Percentiles rank a stretch among this genome's conserved stretches.
Evolutionary conservation across 1,140 invertebrate species (phyloP).

Genomic region (Papilio polyxenes): DNA sequence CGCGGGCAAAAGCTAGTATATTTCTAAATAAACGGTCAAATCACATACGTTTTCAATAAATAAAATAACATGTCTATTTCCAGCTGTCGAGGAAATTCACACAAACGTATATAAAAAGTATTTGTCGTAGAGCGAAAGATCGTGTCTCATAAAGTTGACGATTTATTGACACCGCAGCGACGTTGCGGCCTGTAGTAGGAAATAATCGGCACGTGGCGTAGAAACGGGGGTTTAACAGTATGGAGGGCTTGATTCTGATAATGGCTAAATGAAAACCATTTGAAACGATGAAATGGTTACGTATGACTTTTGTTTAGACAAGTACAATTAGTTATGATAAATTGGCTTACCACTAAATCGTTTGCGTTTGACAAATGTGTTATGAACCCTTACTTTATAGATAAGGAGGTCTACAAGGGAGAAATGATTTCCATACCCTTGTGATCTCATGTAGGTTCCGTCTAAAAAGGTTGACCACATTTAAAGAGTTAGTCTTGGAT

Average conservation of each 20-base stretch:
- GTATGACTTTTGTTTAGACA: background rate
- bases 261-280: background rate
- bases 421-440: too few species aligned
- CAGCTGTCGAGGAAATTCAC: background rate
- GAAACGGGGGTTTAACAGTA: background rate
- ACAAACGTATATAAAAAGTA: background rate
- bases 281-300: background rate
- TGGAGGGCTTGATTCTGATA: constrained; percentile 1
- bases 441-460: too few species aligned
- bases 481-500: too few species aligned
- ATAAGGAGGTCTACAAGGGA: too few species aligned
- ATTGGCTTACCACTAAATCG: background rate
- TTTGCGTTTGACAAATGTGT: background rate
- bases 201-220: constrained; percentile 6
- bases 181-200: constrained; percentile 9
- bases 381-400: background rate
- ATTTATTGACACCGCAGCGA: constrained; percentile 21
- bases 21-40: background rate
- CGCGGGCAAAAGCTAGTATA: too few species aligned
- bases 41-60: background rate
- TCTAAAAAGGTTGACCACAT: too few species aligned
- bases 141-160: constrained; percentile 25
- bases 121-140: constrained; percentile 4
- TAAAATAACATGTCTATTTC: background rate
- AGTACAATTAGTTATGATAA: background rate